Evolutionary conservation across 2,113 vertebrate genomes (phyloP).

Genomic region (Corythoichthys haematopterus): DNA sequence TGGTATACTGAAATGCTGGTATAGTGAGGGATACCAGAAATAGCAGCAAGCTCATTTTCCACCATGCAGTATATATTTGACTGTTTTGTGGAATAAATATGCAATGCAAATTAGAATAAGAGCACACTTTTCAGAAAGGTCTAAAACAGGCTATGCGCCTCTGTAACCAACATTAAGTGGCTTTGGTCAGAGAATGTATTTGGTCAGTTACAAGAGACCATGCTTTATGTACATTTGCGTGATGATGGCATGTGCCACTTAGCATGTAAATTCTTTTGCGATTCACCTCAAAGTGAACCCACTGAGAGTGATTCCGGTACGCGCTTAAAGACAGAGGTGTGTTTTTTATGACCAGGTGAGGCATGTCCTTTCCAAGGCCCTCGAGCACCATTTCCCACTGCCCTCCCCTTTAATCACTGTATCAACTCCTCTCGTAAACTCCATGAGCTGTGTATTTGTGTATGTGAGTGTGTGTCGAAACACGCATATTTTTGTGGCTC

Average conservation of each 20-base stretch:
- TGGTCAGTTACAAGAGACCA: conserved; percentile 22
- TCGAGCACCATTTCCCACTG: conserved; percentile 66
- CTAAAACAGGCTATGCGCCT: too few relatives aligned
- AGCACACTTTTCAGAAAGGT: too few relatives aligned
- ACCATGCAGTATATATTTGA: conserved; percentile 1
- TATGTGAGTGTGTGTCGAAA: conserved; percentile 27
- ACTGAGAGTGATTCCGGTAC: conserved; percentile 47
- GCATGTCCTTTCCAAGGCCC: conserved; percentile 72
- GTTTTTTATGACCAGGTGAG: conserved; percentile 69
- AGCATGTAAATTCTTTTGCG: conserved; percentile 68
- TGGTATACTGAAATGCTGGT: neutral
- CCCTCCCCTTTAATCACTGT: conserved; percentile 77
- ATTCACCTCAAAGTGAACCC: conserved; percentile 71
- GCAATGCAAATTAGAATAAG: conserved; percentile 25
- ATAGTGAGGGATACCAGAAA: neutral
- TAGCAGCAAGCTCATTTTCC: neutral
- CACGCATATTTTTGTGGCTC: conserved; percentile 23
- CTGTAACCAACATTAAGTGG: conserved; percentile 18
- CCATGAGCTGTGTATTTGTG: conserved; percentile 61
- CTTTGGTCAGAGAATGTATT: conserved; percentile 33
- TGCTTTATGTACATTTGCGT: conserved; percentile 36
- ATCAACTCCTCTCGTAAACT: conserved; percentile 71
- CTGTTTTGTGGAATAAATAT: conserved; percentile 15
- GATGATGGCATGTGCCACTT: conserved; percentile 62
- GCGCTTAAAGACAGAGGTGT: conserved; percentile 68